Evolutionary conservation across 2,113 vertebrate genomes (phyloP), one percentile per base, ranked within the genome.

Genomic region (Anarrhichthys ocellatus): DNA sequence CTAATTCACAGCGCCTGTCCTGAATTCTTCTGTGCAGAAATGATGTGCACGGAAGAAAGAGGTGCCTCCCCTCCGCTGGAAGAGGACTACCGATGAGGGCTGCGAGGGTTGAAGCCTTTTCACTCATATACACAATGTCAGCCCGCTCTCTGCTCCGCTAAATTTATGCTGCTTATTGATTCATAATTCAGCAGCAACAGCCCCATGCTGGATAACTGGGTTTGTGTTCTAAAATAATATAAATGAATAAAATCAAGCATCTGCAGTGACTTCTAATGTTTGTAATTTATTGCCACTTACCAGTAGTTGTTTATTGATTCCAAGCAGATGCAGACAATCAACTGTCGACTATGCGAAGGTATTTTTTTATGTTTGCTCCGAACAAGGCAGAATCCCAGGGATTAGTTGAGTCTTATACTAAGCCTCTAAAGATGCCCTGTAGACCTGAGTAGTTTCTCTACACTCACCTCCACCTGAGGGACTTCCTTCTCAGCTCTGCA

Each of bases 371-470:
- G n/a, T 78, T 79, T 78, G 22, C 38, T 59, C 56, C 0, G 32
- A 81, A 88, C 73, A 80, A 77, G 36, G 66, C 56, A 62, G 54
- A 81, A 87, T 92, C 84, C 71, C n/a, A 42, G 63, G 78, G 81
- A 91, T 93, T 89, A 92, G 63, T n/a, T 2, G 13, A 84, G 78
- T 84, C 69, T 90, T 87, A 81, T 79, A 27, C 81, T 87, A 87
- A 93, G 85, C 87, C 88, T 81, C 54, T 85, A 83, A 90, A 90
- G 79, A 92, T 80, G 82, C 86, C 86, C 79, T 38, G 46, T 80
- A 78, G 89, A 90, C 75, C 61, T 64, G 44, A 71, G 79, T 56
- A 10, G 65, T 89, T 82, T 89, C 54, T 89, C 64, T 64, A 29
- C 68, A 81, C 62, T 70, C 48, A 36, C 50, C 67, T 83, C 29